These are phyloP conservation scores for Eupsilia transversa DNA, from an alignment of 2,888 invertebrate species.

Conservation along the genomic window DNA sequence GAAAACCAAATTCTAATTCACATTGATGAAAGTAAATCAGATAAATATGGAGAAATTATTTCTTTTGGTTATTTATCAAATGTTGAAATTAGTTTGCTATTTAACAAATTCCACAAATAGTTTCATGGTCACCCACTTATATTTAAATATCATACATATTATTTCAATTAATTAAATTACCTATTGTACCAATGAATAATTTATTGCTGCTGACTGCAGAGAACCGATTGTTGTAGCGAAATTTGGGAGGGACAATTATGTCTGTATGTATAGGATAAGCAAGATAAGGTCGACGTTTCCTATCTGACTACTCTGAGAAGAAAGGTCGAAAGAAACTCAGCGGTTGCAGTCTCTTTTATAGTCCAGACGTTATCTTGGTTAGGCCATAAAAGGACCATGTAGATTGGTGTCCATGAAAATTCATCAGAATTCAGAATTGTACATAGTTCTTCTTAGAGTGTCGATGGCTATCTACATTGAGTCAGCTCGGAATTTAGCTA, in stretches of 20 bases:
- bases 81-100: slow-evolving; percentile 2
- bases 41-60: background rate
- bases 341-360: too few species aligned
- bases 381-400: too few species aligned
- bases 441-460: background rate
- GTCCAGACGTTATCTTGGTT: too few species aligned
- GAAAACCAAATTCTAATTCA: background rate
- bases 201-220: background rate
- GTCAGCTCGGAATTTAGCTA: background rate
- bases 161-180: background rate
- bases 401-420: too few species aligned
- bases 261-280: too few species aligned
- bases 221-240: background rate
- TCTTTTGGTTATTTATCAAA: background rate
- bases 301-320: too few species aligned
- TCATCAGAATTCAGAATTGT: too few species aligned
- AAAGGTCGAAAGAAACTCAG: too few species aligned
- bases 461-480: background rate
- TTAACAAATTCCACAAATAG: slow-evolving; percentile 10
- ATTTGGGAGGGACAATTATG: background rate
- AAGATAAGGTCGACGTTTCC: too few species aligned
- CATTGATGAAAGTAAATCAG: too few species aligned
- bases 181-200: slow-evolving; percentile 4
- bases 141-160: slow-evolving; percentile 32
- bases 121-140: slow-evolving; percentile 7